These are phyloP conservation scores for Ostrea edulis DNA, from an alignment of 1,140 invertebrate species.

Conservation along the genomic window DNA sequence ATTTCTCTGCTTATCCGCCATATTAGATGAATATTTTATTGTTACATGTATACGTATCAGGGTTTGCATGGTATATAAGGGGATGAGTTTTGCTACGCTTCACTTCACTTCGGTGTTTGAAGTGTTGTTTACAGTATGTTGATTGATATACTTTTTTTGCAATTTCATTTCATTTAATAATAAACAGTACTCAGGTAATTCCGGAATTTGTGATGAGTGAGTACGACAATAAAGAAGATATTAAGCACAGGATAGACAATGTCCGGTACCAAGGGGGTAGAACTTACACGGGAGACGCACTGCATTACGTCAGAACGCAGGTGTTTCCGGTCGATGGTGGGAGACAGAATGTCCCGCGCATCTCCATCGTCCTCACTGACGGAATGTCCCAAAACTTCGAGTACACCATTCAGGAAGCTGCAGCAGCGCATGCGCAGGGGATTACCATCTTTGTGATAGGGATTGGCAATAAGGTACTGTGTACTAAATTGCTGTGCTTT, in stretches of 20 bases:
- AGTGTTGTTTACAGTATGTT: no score
- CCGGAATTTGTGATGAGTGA: conserved; percentile 46
- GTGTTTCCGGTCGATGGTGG: conserved; percentile 50
- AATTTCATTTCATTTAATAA: neutral
- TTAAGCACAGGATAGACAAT: conserved; percentile 46
- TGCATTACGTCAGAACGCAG: conserved; percentile 52
- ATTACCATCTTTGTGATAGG: conserved; percentile 63
- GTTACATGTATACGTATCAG: no score
- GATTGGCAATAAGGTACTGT: conserved; percentile 43
- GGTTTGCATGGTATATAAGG: no score
- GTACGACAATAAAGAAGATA: conserved; percentile 46
- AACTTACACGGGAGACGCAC: conserved; percentile 56
- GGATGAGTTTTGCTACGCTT: no score
- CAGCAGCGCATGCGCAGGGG: conserved; percentile 51
- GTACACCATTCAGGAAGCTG: conserved; percentile 53
- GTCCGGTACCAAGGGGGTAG: conserved; percentile 56
- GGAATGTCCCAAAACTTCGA: conserved; percentile 55
- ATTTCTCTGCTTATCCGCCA: no score
- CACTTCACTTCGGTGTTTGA: no score
- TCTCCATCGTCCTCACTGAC: conserved; percentile 63
- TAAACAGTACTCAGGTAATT: neutral
- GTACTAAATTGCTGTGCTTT: neutral
- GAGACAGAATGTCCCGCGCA: conserved; percentile 53
- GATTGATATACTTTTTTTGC: no score
- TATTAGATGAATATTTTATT: no score